Percentiles rank a stretch among this genome's conserved stretches.
phyloP scores from a whole-genome alignment of 2,888 invertebrate genomes.

The Crocallis elinguaria region DNA sequence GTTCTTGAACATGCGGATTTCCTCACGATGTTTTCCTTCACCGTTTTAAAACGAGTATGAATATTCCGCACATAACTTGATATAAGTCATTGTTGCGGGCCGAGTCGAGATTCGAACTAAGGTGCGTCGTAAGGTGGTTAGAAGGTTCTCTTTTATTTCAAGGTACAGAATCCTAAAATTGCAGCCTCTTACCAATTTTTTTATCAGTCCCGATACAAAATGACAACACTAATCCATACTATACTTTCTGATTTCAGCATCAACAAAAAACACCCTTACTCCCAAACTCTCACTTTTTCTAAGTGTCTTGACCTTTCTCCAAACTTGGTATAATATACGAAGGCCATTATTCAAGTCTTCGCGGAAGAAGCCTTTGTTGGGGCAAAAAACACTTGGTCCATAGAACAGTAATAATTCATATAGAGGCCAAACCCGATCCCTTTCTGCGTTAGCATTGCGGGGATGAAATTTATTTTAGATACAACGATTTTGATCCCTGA shows the following conservation, averaged over 20 bases:
- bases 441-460: conserved; percentile 25
- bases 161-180: no score
- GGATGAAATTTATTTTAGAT: conserved; percentile 1
- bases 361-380: conserved; percentile 21
- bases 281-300: conserved; percentile 8
- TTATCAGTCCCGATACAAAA: no score
- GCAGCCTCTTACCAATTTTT: no score
- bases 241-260: not conserved
- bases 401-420: conserved; percentile 34
- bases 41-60: no score
- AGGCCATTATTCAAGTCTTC: conserved; percentile 20
- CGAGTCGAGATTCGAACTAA: no score
- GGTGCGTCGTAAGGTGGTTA: no score
- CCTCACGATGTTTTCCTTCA: no score
- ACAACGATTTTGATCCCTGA: conserved; percentile 6
- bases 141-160: no score
- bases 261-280: not conserved
- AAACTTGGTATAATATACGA: conserved; percentile 12
- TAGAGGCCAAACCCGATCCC: conserved; percentile 20
- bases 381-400: conserved; percentile 18
- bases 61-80: no score
- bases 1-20: no score
- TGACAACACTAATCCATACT: not conserved
- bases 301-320: conserved; percentile 22
- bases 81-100: no score